Evolutionary conservation across 2,888 invertebrate species (phyloP).

Genomic region (Hanleya hanleyi): DNA sequence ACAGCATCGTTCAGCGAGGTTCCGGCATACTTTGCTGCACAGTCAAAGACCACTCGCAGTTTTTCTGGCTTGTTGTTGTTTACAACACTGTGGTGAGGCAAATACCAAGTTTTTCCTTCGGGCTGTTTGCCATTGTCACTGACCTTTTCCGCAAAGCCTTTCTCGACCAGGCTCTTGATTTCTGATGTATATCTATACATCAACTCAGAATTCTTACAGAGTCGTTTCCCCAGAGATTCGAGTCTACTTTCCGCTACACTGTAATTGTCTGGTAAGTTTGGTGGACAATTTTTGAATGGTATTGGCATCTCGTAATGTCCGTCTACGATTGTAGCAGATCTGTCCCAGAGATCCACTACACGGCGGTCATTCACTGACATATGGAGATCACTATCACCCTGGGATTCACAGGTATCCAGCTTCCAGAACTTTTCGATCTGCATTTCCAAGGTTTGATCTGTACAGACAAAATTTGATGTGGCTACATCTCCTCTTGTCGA

Average conservation of each 20-base stretch:
- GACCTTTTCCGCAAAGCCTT: neutral
- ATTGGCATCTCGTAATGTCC: slow-evolving; percentile 22
- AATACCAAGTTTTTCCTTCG: slow-evolving; percentile 13
- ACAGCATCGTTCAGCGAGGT: slow-evolving; percentile 29
- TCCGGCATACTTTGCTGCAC: slow-evolving; percentile 8
- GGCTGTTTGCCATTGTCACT: neutral
- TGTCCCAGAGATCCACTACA: slow-evolving; percentile 9
- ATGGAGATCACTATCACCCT: slow-evolving; percentile 85
- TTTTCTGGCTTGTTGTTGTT: slow-evolving; percentile 17
- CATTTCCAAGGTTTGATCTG: slow-evolving; percentile 87
- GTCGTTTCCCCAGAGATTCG: neutral
- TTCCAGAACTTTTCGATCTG: slow-evolving; percentile 79
- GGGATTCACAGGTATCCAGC: slow-evolving; percentile 47
- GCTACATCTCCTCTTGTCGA: neutral
- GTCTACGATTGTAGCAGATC: neutral
- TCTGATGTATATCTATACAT: neutral
- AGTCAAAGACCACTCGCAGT: slow-evolving; percentile 34
- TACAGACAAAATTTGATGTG: slow-evolving; percentile 4
- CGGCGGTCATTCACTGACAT: slow-evolving; percentile 80
- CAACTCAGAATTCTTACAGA: neutral
- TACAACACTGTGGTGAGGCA: slow-evolving; percentile 15
- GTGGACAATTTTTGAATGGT: slow-evolving; percentile 17
- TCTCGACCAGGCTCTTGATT: neutral
- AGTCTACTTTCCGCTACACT: neutral
- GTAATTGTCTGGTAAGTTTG: too few relatives aligned